Conservation (phyloP, 2,797 vertebrate genomes). For the Gambusia yucatana region DNA sequence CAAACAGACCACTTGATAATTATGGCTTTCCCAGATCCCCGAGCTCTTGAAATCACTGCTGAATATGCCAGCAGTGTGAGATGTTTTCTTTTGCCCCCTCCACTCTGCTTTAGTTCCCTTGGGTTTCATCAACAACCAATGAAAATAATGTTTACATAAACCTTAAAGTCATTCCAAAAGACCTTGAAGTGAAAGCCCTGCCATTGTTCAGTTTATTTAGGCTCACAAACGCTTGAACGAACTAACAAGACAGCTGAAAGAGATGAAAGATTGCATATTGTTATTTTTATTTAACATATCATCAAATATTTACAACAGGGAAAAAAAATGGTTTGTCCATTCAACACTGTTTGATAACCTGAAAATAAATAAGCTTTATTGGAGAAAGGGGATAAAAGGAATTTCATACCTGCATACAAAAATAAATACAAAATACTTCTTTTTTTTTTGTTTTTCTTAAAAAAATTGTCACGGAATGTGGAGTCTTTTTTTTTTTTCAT, state of each 20-base stretch:
- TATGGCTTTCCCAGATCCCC: constrained; percentile 83
- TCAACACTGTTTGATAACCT: constrained; percentile 90
- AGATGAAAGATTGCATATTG: constrained; percentile 48
- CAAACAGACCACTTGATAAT: constrained; percentile 86
- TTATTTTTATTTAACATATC: constrained; percentile 90
- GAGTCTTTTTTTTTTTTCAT: constrained; percentile 55
- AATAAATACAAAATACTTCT: constrained; percentile 79
- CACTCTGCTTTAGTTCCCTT: constrained; percentile 60
- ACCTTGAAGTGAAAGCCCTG: constrained; percentile 14
- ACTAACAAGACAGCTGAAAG: constrained; percentile 39
- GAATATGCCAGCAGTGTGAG: constrained; percentile 57
- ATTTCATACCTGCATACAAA: constrained; percentile 84
- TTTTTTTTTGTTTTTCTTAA: constrained; percentile 51
- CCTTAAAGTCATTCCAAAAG: constrained; percentile 41
- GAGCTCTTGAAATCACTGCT: constrained; percentile 68
- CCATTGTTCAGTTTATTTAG: constrained; percentile 1
- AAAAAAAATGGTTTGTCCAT: constrained; percentile 90
- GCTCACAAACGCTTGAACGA: constrained; percentile 14
- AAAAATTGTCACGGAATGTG: constrained; percentile 67
- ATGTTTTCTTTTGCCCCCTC: constrained; percentile 70
- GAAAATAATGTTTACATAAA: constrained; percentile 56
- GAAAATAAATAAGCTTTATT: constrained; percentile 98
- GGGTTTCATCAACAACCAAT: constrained; percentile 58
- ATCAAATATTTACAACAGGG: constrained; percentile 94
- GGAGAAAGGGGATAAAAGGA: constrained; percentile 40